Base-by-base conservation (phyloP, 2,888 invertebrate species). In the Apamea sordens region DNA sequence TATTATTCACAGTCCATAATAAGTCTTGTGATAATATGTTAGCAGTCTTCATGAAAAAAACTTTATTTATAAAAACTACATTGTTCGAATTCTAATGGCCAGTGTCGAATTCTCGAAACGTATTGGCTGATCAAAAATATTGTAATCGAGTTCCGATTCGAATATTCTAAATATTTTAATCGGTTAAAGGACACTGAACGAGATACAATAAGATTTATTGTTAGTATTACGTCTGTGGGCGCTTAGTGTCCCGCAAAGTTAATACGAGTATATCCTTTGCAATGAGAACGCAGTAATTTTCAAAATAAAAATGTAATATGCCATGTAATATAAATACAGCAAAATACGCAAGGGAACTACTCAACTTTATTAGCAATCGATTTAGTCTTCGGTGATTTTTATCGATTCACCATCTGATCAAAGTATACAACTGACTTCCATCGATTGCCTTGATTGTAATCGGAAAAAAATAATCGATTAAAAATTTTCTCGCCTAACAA, bases 1-100 rank as follows among this genome's bases (percentile, higher is more conserved):
- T 86, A 83, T 83, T 85, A 88, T 86, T 89, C 89, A 90, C 86
- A 86, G 87, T 90, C 83, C 76, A 76, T 79, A 73, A 61, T 73
- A 71, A 47, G 28, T 79, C 78, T 84, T 79, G 84, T 81, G 80
- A 79, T 85, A 73, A 86, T 82, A 81, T 72, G 81, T 64, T 73
- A 79, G 65, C 28, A n/a, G 18, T 7, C 0, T 69, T 65, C 1
- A 21, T 10, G 8, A 21, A n/a, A 2, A 8, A 50, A 24, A 32
- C 10, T 8, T 21, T 8, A 32, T 24, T 53, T 50, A 15, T 21
- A 24, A 44, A 24, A 71, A 36, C 4, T 36, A 24, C 10, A 10
- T 24, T 1, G 0, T 70, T 15, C 10, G 3, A n/a, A 18, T 36
- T 36, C 24, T 70, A 53, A 18, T 53, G 36, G 71, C n/a, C 59